phyloP scores from a whole-genome alignment of 2,888 invertebrate species.

The Ophion ellenae region DNA sequence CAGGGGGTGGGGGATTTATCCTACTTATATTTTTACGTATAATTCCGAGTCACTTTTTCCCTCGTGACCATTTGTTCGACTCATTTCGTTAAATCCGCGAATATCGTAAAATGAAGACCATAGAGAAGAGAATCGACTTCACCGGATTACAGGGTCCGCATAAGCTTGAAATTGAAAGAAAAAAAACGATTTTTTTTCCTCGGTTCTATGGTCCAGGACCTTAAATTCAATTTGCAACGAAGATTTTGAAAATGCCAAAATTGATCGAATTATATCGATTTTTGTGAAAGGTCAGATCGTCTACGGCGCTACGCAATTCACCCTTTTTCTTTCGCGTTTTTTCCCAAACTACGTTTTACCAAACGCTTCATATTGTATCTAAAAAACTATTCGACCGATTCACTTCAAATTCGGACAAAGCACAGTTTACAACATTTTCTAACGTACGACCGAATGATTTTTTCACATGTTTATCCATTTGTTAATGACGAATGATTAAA shows the following conservation, averaged over 20 bases:
- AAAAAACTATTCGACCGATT: too few relatives aligned
- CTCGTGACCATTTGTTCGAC: constrained; percentile 15
- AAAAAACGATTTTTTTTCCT: not conserved
- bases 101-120: not conserved
- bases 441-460: not conserved
- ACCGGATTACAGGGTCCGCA: not conserved
- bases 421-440: too few relatives aligned
- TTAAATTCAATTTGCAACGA: not conserved
- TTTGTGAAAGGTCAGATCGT: not conserved
- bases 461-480: not conserved
- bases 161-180: not conserved
- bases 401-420: too few relatives aligned
- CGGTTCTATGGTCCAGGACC: not conserved
- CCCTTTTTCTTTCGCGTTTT: too few relatives aligned
- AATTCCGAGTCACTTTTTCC: constrained; percentile 31
- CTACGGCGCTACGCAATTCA: too few relatives aligned
- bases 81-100: not conserved
- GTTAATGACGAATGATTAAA: not conserved
- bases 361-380: too few relatives aligned
- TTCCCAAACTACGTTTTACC: too few relatives aligned
- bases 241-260: not conserved
- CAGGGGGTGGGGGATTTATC: not conserved
- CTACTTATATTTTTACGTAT: constrained; percentile 33
- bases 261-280: not conserved
- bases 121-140: not conserved